Evolutionary conservation across 35 echinoderm and acorn worm genomes (phyloP).

Genomic region (Apostichopus parvimensis): DNA sequence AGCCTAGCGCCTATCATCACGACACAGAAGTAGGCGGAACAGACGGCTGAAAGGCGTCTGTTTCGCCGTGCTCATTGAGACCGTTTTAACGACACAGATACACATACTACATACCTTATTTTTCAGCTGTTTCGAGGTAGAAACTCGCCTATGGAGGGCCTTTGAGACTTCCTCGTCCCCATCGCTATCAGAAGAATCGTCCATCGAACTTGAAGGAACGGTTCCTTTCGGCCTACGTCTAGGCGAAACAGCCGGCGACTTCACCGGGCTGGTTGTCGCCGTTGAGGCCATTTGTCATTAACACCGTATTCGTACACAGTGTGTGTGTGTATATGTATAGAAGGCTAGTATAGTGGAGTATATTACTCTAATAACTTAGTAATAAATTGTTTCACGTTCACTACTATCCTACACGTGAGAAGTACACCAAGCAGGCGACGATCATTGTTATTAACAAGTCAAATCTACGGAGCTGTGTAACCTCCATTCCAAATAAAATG

Average conservation of each 20-base stretch:
- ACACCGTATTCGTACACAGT: neutral
- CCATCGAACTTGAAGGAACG: slow-evolving; percentile 68
- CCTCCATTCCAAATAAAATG: neutral
- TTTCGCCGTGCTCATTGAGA: neutral
- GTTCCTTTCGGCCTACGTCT: slow-evolving; percentile 71
- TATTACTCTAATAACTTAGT: neutral
- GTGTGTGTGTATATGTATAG: neutral
- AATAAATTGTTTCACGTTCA: neutral
- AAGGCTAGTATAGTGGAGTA: neutral
- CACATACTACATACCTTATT: slow-evolving; percentile 70
- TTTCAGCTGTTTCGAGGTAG: slow-evolving; percentile 95
- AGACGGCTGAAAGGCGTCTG: slow-evolving; percentile 9
- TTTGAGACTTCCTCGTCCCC: slow-evolving; percentile 83
- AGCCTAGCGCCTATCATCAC: neutral
- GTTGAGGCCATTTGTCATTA: slow-evolving; percentile 44
- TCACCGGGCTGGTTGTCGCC: neutral
- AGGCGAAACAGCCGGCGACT: slow-evolving; percentile 72
- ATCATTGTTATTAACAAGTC: neutral
- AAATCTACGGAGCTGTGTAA: neutral
- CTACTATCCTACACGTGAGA: neutral
- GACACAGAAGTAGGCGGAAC: slow-evolving; percentile 13
- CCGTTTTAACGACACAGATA: neutral
- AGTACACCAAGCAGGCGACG: neutral
- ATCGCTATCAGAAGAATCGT: slow-evolving; percentile 94
- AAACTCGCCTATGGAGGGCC: slow-evolving; percentile 94